Conservation (phyloP, 2,113 vertebrate genomes). For the Arizona elegans region DNA sequence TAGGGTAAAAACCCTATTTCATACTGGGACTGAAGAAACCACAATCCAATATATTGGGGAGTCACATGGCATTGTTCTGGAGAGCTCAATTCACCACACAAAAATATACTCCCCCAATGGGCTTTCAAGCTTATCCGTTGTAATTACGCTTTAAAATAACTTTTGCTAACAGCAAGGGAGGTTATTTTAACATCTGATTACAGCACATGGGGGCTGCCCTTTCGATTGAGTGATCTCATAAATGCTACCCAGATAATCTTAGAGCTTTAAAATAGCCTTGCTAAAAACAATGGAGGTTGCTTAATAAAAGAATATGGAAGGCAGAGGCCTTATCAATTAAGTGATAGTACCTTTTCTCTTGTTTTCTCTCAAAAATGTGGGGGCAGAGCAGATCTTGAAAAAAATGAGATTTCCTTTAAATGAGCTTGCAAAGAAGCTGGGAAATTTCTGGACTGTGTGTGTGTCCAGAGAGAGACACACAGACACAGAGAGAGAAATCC, state of each 20-base stretch:
- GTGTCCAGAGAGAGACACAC: rapidly evolving
- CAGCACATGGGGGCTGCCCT: background rate
- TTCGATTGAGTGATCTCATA: background rate
- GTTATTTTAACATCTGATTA: background rate
- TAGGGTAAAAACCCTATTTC: too few relatives aligned
- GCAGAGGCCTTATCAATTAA: background rate
- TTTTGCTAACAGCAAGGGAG: background rate
- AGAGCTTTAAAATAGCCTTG: background rate
- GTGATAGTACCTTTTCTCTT: background rate
- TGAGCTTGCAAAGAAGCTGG: background rate
- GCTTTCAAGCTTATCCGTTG: background rate
- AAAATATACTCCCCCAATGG: background rate
- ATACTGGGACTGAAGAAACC: background rate
- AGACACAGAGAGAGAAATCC: background rate
- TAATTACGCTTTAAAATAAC: background rate
- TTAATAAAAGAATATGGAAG: background rate
- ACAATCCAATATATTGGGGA: background rate
- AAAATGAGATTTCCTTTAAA: background rate
- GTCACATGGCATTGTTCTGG: background rate
- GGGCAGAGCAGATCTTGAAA: background rate
- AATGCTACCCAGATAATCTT: background rate
- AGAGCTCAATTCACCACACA: background rate
- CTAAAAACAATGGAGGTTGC: background rate
- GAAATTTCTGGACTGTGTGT: background rate
- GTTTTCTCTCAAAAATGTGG: background rate